phyloP scores from a whole-genome alignment of 2,113 vertebrate genomes.

The Muntiacus muntjak region DNA sequence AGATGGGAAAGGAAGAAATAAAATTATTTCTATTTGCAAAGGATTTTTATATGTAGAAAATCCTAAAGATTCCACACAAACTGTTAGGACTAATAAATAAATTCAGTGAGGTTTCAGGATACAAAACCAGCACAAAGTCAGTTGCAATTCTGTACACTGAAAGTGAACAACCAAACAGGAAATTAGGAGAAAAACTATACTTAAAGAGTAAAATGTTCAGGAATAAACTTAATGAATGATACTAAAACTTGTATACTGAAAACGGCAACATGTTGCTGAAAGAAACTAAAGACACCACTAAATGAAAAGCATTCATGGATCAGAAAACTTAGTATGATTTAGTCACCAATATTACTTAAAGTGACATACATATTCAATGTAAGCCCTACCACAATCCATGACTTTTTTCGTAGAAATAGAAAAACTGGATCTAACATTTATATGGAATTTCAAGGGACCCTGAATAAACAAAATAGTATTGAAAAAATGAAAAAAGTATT shows the following conservation, averaged over 20 bases:
- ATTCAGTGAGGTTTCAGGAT: neutral
- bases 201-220: neutral
- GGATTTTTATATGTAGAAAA: neutral
- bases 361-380: neutral
- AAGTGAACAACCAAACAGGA: neutral
- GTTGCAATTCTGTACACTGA: neutral
- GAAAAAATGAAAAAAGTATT: neutral
- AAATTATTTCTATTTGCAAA: neutral
- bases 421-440: neutral
- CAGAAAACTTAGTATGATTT: neutral
- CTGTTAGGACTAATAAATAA: neutral
- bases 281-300: neutral
- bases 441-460: neutral
- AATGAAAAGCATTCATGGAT: neutral
- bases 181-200: neutral
- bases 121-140: neutral
- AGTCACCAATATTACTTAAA: neutral
- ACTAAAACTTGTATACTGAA: neutral
- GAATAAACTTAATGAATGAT: neutral
- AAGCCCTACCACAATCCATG: neutral
- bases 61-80: neutral
- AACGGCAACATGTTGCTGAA: neutral
- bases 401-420: neutral
- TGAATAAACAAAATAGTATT: neutral
- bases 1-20: neutral